Base-by-base conservation (phyloP, 2,888 invertebrate genomes). In the Melipona beecheii region DNA sequence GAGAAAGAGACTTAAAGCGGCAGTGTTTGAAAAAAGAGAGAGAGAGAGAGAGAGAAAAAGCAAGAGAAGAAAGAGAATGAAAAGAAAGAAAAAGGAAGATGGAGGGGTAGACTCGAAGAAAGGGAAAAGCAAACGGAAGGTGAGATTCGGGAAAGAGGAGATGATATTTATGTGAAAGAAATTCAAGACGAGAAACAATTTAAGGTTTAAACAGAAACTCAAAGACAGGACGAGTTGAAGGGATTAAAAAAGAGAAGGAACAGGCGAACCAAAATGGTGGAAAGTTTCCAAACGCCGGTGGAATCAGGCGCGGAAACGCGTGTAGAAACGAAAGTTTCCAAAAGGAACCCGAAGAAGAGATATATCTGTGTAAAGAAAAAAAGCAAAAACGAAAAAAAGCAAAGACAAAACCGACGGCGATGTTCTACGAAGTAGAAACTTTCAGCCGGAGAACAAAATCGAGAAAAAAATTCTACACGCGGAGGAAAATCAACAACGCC, bases 1-100 rank as follows among this genome's bases (percentile, higher is more conserved):
- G 75, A 73, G 73, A 64, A 65, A 50, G 60, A 69, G 70, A 78
- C 36, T 78, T 78, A 58, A 78, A 36, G 68, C 52, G 66, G 68
- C 17, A 58, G 27, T 24, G 49, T 24, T 68, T 49, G 49, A 19
- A 56, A 75, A 43, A 24, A 60, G 50, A 24, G 49, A 24, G 68
- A 21, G 15, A n/a, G 17, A n/a, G 43, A 24, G 36, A 31, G 49
- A 36, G 36, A 36, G n/a, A 31, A 36, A 43, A 56, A 75, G n/a
- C n/a, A 66, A 49, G 65, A 0, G 4, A 27, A 15, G 27, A 24
- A 68, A 5, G 49, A 4, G 17, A n/a, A 27, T 19, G 24, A 27
- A 24, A 52, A 52, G 52, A 52, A 9, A 52, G 52, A 24, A 27
- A 60, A 27, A 27, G 60, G 19, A 36, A 11, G 21, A 13, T 3